phyloP scores from a whole-genome alignment of 23 tunicate genomes.

The Corella eumyota region DNA sequence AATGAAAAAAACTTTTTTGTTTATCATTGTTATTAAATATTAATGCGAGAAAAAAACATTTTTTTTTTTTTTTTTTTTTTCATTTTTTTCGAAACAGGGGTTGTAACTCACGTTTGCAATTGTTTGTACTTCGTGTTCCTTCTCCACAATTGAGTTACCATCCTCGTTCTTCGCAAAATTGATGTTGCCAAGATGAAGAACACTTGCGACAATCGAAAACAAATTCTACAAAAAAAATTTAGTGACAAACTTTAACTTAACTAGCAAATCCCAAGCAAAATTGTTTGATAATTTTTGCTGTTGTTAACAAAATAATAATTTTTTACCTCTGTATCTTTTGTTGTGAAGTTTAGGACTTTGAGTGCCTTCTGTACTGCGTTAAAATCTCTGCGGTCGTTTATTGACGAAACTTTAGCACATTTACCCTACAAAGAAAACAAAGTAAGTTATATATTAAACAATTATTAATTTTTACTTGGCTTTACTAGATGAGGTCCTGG shows the following conservation, averaged over 20 bases:
- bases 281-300: not conserved
- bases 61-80: no score
- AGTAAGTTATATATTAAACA: not conserved
- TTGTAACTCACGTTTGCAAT: conserved; percentile 39
- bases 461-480: no score
- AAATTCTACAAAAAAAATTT: conserved; percentile 30
- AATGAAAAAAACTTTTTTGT: not conserved
- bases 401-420: conserved; percentile 63
- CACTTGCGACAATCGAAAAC: conserved; percentile 52
- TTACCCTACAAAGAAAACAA: conserved; percentile 44
- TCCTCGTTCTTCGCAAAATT: conserved; percentile 24
- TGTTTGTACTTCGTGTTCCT: conserved; percentile 25
- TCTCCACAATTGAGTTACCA: conserved; percentile 38
- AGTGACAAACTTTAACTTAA: not conserved
- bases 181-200: conserved; percentile 88
- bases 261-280: not conserved
- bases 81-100: no score
- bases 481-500: no score
- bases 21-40: no score
- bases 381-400: conserved; percentile 72
- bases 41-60: no score
- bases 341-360: conserved; percentile 58
- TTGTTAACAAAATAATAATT: not conserved
- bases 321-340: conserved; percentile 28
- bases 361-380: conserved; percentile 65